Base-by-base conservation (phyloP, 2,113 vertebrate genomes). In the Rattus rattus region DNA sequence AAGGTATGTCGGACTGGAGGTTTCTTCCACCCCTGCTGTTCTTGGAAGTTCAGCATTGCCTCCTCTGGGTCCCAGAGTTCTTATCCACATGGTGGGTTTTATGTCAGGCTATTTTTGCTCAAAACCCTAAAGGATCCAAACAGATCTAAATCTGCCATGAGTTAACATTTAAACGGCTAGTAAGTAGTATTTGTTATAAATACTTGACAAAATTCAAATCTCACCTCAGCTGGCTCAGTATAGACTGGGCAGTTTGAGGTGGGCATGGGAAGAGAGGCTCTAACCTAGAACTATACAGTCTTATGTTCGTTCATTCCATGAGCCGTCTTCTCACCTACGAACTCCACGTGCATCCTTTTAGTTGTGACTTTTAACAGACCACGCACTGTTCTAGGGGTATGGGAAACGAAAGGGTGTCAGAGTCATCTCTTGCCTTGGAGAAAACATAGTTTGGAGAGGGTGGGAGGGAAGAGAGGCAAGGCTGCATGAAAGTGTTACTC, bases 1-100 rank as follows among this genome's bases (percentile, higher is more conserved):
- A 70, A 79, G 12, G 26, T 0, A 0, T 8, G 5, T 14, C 1
- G 0, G 39, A 67, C 14, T 22, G 3, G 43, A 70, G 24, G 24
- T 52, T 80, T 54, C 10, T 1, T 54, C 52, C 17, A 11, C 33
- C 61, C 19, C 43, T 26, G 30, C 12, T 30, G 54, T 67, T 54
- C 67, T 54, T 17, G 1, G 7, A n/a, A 72, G 26, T 61, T 80
- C 17, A 12, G 0, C 13, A 2, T 14, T 30, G 39, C 17, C 36
- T 56, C 26, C 70, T 52, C 47, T 75, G 75, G 61, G 89, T 33
- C n/a, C 54, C 7, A 1, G 56, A 12, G 47, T 67, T 69, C 73
- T 30, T 26, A 28, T 76, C 65, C 11, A 6, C 30, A 20, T 16
- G 33, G 19, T 63, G 52, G 43, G 16, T n/a, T 59, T 86, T 43